Evolutionary conservation across 2,113 vertebrate genomes (phyloP), one percentile per base, ranked within the genome.

Genomic region (Tilapia sparmanii): DNA sequence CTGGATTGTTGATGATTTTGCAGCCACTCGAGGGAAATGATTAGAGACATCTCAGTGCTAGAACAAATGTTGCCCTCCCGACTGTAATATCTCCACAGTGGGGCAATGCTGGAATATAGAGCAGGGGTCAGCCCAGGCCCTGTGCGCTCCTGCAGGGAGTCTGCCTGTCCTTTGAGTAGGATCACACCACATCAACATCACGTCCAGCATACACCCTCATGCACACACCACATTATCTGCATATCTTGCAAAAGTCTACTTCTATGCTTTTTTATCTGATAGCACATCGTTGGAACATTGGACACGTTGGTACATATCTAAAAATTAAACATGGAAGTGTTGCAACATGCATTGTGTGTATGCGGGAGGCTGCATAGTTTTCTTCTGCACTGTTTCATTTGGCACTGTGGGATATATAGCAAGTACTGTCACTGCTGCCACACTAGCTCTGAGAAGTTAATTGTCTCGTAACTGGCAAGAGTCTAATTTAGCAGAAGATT

Each of bases 151-250:
- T 59, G 16, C 80, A 53, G 78, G 78, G 84, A 90, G 76, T 63
- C 15, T 91, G 61, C 26, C 7, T 76, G 79, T 92, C 90, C 81
- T 95, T 85, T 91, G 47, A 90, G 81, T 82, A 61, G 11, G 53
- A 87, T 93, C 82, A 83, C 83, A 78, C 81, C 55, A 71, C 50
- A 92, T 93, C 84, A 89, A 79, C 90, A 89, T 93, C 88, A 93
- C 59, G 16, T 57, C 31, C 81, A n/a, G 66, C 29, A 35, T 84
- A 50, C 86, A 52, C 84, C 54, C 57, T 52, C 38, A 85, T 3
- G 38, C 29, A 66, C 53, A 57, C 81, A 73, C 33, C 29, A n/a
- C 24, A 50, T 15, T 54, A 76, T 63, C 47, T 85, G 16, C 22
- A 40, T 16, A 10, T 50, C 53, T 79, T 61, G 40, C 38, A 73